Base-by-base conservation (phyloP, 2,797 vertebrate genomes). In the Xenentodon cancila region DNA sequence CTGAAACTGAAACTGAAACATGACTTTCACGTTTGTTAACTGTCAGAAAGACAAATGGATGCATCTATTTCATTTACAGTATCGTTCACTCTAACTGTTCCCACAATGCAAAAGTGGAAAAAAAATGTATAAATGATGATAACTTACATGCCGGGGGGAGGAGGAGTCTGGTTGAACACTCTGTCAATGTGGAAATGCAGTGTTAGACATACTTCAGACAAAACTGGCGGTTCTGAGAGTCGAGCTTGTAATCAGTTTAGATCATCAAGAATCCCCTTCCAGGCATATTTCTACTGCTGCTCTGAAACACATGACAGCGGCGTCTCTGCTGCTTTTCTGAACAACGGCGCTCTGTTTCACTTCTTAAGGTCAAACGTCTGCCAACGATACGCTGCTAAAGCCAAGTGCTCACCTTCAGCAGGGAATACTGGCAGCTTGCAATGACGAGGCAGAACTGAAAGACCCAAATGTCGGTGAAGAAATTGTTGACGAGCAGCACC, bases 381-480 rank as follows among this genome's bases (percentile, higher is more conserved):
- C n/a, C n/a, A n/a, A n/a, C n/a, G n/a, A n/a, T n/a, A n/a, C n/a
- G n/a, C n/a, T n/a, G n/a, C n/a, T n/a, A n/a, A n/a, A n/a, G n/a
- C 17, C 13, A 61, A 48, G n/a, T 32, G 42, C 65, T 86, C 91
- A 99, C 97, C 96, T 99, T 99, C 30, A 99, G 89, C 54, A 99
- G 92, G 0, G 97, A 99, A 92, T 99, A 99, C 59, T 99, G 97
- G 93, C 97, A 99, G 85, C 97, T 98, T 63, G 97, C 97, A 80
- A 99, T 98, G 84, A 99, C 97, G 71, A 99, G 93, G 93, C 97
- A 99, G 92, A 99, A 98, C 93, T 97, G 97, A 91, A 98, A 98
- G 84, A 99, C 95, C 97, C 97, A 99, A 88, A 99, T 98, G 91
- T 99, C 97, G 46, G 95, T 96, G 94, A 98, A 98, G 92, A 98